Conservation (phyloP, 2,888 invertebrate genomes). For the Drosophila pullipes region DNA sequence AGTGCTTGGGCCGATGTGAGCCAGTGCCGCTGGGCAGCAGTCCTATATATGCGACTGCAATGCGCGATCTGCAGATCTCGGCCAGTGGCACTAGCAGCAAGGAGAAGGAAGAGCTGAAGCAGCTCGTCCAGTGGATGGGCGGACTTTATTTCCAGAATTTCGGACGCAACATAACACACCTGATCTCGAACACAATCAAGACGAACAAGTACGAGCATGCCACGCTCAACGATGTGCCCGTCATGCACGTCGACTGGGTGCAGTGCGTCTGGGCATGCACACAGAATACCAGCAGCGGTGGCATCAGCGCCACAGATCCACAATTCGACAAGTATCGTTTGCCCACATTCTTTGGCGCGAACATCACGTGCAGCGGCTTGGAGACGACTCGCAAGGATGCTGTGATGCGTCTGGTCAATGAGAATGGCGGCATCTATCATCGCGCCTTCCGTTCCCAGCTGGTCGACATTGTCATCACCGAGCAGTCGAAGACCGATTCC, state of each 20-base stretch:
- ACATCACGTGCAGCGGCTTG: constrained; percentile 91
- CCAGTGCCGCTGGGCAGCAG: constrained; percentile 91
- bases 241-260: constrained; percentile 93
- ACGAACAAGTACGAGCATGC: constrained; percentile 91
- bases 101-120: constrained; percentile 87
- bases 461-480: constrained; percentile 84
- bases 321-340: constrained; percentile 88
- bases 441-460: constrained; percentile 85
- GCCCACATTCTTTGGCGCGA: constrained; percentile 91
- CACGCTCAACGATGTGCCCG: constrained; percentile 86
- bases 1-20: constrained; percentile 90
- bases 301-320: constrained; percentile 88
- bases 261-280: constrained; percentile 92
- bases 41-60: constrained; percentile 93
- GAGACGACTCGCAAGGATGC: constrained; percentile 83
- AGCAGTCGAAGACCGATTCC: constrained; percentile 80
- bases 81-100: constrained; percentile 87
- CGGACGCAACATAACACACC: constrained; percentile 90
- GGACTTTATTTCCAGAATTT: constrained; percentile 89
- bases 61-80: constrained; percentile 90
- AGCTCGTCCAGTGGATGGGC: constrained; percentile 91
- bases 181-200: constrained; percentile 91
- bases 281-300: constrained; percentile 83
- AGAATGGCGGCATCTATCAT: constrained; percentile 90
- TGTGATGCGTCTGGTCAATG: constrained; percentile 89